Percentiles rank a stretch among this genome's conserved stretches.
phyloP scores from a whole-genome alignment of 92 coral and sea anemone species.

The Epizoanthus illoricatus region DNA sequence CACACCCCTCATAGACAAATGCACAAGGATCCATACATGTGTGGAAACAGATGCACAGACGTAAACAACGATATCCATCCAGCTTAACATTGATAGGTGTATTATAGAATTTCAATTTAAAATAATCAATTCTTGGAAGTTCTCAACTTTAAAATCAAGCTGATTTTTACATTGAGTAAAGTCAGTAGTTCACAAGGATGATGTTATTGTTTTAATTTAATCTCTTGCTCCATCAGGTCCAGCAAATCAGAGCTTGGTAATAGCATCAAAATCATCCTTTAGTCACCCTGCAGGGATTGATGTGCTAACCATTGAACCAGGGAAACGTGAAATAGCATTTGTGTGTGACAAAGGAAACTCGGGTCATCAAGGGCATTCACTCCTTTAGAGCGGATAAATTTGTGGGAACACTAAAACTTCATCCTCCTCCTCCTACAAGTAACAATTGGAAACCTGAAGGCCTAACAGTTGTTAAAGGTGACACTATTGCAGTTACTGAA shows the following conservation, averaged over 20 bases:
- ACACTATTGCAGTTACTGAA: constrained; percentile 53
- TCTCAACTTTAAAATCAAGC: no score
- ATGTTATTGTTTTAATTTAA: not conserved
- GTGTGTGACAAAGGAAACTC: constrained; percentile 68
- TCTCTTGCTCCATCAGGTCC: constrained; percentile 34
- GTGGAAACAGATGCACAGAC: no score
- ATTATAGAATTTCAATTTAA: no score
- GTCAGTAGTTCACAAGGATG: not conserved
- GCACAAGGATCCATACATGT: no score
- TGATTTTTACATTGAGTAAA: no score
- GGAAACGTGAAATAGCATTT: constrained; percentile 68
- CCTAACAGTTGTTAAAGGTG: constrained; percentile 39
- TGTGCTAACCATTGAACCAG: constrained; percentile 46
- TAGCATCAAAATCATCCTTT: constrained; percentile 57
- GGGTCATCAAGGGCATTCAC: constrained; percentile 56
- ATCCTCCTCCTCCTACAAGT: constrained; percentile 15
- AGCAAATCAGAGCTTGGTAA: constrained; percentile 42
- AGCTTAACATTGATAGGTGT: no score
- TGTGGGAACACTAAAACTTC: constrained; percentile 57
- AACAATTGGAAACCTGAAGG: constrained; percentile 62
- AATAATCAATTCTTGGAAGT: no score
- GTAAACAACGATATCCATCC: no score
- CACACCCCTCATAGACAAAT: no score
- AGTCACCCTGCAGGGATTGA: constrained; percentile 67
- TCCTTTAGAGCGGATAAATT: constrained; percentile 48